Base-by-base conservation (phyloP, 2,888 invertebrate genomes). In the Limenitis camilla region DNA sequence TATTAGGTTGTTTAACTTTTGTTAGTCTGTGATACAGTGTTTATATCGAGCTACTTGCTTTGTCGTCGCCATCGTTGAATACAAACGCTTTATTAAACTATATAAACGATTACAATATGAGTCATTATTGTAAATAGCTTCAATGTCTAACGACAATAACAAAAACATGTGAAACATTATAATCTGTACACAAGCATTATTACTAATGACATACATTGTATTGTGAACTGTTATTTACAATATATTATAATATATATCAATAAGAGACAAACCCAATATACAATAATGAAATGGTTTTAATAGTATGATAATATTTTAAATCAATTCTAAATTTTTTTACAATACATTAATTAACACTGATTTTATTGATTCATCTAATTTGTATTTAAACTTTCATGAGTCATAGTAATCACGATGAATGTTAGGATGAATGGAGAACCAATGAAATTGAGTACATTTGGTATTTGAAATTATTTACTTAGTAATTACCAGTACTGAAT, bases 1-100 rank as follows among this genome's bases (percentile, higher is more conserved):
- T 70, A 72, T 69, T 78, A 75, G 72, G 74, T 73, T 72, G 62
- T 74, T 59, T 66, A 74, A 66, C 71, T 84, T 85, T 75, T 70
- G 76, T 82, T 86, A 83, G 84, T 81, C 87, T 86, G 86, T 86
- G 87, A 86, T 86, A 85, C 70, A 68, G 72, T 72, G 72, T 72
- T 76, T 71, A 65, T 74, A 77, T 74, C 71, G 74, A 80, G 72
- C 68, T 58, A 68, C 72, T 78, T 76, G 81, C 78, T 76, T 76
- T 76, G 64, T 70, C 68, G 64, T 45, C 41, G 64, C 60, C 64
- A 44, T 3, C 33, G 9, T 31, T 36, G 38, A 47, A 43, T 11
- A 19, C 32, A 32, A 47, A 58, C 52, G 60, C 57, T 65, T 64
- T 61, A 61, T 49, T 33, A 40, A 41, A 43, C 32, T 27, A 32